Base-by-base conservation (phyloP, 1,140 invertebrate species). In the Papilio glaucus region DNA sequence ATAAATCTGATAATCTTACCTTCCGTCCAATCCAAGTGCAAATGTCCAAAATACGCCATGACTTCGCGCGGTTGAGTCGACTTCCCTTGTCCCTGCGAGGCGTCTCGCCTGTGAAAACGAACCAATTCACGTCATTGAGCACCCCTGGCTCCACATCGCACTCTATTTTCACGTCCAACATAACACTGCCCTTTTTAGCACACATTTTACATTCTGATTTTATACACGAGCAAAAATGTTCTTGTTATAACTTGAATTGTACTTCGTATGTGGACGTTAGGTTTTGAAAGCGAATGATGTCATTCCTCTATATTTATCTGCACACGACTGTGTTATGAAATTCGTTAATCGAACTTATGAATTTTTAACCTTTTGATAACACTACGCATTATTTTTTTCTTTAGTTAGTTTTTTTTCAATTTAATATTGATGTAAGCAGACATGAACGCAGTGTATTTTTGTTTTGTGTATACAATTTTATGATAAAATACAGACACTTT, bases 1-100 rank as follows among this genome's bases (percentile, higher is more conserved):
- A 57, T 62, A 15, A 65, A 45, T 41, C 1, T 57, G 1, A 75
- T 41, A 73, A 13, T 13, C 24, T 72, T 83, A 92, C 90, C 90
- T 91, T 92, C 70, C 74, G 87, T 10, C 90, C 90, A 70, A 92
- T 89, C 89, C 90, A 91, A 37, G 85, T 78, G 71, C 90, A 92
- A 21, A 92, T 77, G 49, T 91, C 90, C 49, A 90, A 78, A 53
- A 92, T 80, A 57, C 69, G 80, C 82, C 88, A 90, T 68, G 81
- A 73, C 61, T 83, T 88, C 2, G 87, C 74, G 13, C 84, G 83
- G 53, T 77, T 81, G 18, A 71, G 81, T 8, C 88, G 78, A 49
- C 78, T 60, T 33, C 69, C 79, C 63, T 79, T 86, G 18, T 90
- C 88, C 62, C 83, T 87, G 42, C 83, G 79, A 21, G 88, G 88